Evolutionary conservation across 1,140 invertebrate species (phyloP).

Genomic region (Drosophila nebulosa): DNA sequence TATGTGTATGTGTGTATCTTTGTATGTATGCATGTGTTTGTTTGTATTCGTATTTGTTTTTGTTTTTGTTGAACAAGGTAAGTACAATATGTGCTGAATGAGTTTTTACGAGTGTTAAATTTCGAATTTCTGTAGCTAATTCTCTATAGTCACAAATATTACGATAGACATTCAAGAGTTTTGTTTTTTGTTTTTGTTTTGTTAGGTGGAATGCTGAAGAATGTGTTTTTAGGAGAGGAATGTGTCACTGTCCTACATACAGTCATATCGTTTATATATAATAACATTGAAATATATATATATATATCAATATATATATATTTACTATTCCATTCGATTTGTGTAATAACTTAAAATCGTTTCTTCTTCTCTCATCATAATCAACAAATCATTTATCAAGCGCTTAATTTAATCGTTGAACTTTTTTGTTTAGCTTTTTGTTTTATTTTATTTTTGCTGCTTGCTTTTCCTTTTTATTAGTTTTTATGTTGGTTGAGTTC

Average conservation of each 20-base stretch:
- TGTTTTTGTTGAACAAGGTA: conserved; percentile 33
- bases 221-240: conserved; percentile 14
- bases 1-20: neutral
- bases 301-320: conserved; percentile 14
- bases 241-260: conserved; percentile 39
- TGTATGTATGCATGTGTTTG: neutral
- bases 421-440: conserved; percentile 32
- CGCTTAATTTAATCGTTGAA: conserved; percentile 79
- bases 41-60: conserved; percentile 18
- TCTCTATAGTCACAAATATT: conserved; percentile 5
- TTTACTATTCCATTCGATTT: neutral
- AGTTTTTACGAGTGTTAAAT: too few species aligned
- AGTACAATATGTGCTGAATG: conserved; percentile 53
- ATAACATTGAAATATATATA: conserved; percentile 70
- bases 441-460: conserved; percentile 16
- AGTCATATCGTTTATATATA: conserved; percentile 21
- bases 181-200: too few species aligned
- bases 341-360: conserved; percentile 42
- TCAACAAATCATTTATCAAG: conserved; percentile 64
- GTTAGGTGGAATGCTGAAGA: neutral
- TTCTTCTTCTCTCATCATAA: conserved; percentile 28
- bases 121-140: conserved; percentile 12
- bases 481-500: conserved; percentile 12
- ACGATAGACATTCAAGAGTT: conserved; percentile 4
- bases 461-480: conserved; percentile 9